phyloP scores from a whole-genome alignment of 2,113 vertebrate genomes.

The Anguilla japonica region DNA sequence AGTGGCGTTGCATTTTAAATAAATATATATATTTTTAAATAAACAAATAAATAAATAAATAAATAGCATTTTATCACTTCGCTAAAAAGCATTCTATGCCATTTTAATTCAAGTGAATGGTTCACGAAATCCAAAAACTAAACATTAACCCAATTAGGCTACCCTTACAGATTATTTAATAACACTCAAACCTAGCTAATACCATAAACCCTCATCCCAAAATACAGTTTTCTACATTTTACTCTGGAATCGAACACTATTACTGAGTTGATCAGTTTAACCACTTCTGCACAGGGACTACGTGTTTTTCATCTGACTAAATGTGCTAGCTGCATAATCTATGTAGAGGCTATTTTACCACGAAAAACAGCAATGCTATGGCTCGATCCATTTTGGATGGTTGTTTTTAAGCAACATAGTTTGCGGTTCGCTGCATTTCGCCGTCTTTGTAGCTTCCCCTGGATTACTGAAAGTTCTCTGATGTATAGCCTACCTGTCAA shows the following conservation, averaged over 20 bases:
- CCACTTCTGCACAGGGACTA: not conserved
- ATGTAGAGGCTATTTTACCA: not conserved
- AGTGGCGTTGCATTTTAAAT: too few species aligned
- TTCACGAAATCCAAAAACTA: not conserved
- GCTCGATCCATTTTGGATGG: not conserved
- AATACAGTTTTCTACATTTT: not conserved
- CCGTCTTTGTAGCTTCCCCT: not conserved
- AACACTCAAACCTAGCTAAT: not conserved
- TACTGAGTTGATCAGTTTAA: not conserved
- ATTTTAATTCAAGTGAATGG: not conserved
- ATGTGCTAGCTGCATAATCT: not conserved
- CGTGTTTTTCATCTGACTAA: not conserved
- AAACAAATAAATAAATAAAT: too few species aligned
- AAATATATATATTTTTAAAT: too few species aligned
- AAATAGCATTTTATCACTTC: too few species aligned
- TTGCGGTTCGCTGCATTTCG: not conserved
- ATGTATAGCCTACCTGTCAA: not conserved
- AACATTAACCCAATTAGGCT: not conserved
- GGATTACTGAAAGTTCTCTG: not conserved
- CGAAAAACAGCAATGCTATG: not conserved
- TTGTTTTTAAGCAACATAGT: not conserved
- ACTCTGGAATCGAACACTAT: not conserved
- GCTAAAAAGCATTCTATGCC: too few species aligned
- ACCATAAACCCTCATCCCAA: not conserved
- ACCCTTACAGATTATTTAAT: not conserved